These are phyloP conservation scores for Oeneis ivallda DNA, from an alignment of 2,888 invertebrate species.

Conservation along the genomic window DNA sequence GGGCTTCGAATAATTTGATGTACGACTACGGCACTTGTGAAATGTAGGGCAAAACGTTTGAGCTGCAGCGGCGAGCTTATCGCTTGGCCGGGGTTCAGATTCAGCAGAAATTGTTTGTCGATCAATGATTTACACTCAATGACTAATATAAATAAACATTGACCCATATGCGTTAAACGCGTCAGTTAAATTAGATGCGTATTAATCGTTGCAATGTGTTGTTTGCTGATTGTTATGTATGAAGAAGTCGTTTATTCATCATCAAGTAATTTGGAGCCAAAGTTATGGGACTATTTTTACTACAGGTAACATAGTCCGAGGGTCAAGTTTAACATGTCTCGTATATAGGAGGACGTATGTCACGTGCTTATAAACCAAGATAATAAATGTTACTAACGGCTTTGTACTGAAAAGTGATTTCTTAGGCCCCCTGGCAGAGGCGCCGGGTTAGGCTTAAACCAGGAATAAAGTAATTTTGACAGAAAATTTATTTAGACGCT, in stretches of 20 bases:
- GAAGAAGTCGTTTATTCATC: constrained; percentile 21
- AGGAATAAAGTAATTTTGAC: no score
- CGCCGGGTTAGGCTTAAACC: no score
- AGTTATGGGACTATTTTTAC: constrained; percentile 2
- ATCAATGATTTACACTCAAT: constrained; percentile 55
- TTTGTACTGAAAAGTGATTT: no score
- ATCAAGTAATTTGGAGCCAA: constrained; percentile 18
- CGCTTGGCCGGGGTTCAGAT: constrained; percentile 58
- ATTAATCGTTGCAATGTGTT: constrained; percentile 22
- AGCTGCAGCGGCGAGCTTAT: constrained; percentile 51
- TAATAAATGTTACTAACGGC: no score
- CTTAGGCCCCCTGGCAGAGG: no score
- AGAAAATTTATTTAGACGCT: no score
- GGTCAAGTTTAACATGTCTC: background rate
- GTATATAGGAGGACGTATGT: no score
- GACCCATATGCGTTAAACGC: constrained; percentile 29
- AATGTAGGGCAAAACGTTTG: constrained; percentile 42
- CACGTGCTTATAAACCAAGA: no score
- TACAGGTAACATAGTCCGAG: background rate
- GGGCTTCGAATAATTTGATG: constrained; percentile 19
- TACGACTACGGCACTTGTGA: constrained; percentile 34
- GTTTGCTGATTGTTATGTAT: constrained; percentile 20
- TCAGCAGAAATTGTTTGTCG: constrained; percentile 57
- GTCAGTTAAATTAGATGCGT: background rate
- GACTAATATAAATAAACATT: constrained; percentile 51